Evolutionary conservation across 2,113 vertebrate species (phyloP).

Genomic region (Porphyrio hochstetteri): DNA sequence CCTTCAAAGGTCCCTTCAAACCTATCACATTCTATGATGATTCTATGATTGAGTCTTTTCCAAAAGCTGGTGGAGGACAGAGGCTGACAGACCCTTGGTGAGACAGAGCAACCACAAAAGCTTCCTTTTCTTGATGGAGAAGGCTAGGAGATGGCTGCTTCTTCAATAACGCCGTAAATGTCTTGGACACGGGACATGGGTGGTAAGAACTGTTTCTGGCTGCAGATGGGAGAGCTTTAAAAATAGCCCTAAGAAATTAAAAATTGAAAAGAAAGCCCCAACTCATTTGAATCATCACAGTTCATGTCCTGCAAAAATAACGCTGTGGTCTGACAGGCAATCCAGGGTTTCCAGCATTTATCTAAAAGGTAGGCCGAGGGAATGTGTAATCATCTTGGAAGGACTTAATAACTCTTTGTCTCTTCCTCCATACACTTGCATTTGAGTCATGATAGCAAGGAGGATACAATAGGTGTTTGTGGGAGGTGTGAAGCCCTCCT

Average conservation of each 20-base stretch:
- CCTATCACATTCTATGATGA: too few species aligned
- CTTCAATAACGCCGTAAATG: background rate
- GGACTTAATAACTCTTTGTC: background rate
- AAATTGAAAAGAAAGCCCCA: background rate
- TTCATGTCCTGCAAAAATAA: background rate
- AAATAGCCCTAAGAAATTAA: background rate
- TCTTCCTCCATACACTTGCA: background rate
- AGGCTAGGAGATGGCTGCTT: background rate
- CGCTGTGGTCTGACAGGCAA: background rate
- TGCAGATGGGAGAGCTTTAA: background rate
- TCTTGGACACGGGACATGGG: background rate
- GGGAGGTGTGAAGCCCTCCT: background rate
- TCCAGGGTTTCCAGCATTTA: background rate
- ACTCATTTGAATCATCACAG: background rate
- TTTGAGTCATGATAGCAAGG: conserved; percentile 16
- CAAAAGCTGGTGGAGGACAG: background rate
- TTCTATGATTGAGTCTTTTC: background rate
- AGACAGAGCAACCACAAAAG: background rate
- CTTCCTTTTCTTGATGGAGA: background rate
- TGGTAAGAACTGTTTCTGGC: background rate
- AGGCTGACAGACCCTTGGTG: accelerated
- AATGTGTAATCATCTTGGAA: conserved; percentile 33
- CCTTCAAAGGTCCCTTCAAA: too few species aligned
- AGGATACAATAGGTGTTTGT: conserved; percentile 21
- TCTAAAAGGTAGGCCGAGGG: background rate